Base-by-base conservation (phyloP, 2,888 invertebrate species). In the Oeneis ivallda region DNA sequence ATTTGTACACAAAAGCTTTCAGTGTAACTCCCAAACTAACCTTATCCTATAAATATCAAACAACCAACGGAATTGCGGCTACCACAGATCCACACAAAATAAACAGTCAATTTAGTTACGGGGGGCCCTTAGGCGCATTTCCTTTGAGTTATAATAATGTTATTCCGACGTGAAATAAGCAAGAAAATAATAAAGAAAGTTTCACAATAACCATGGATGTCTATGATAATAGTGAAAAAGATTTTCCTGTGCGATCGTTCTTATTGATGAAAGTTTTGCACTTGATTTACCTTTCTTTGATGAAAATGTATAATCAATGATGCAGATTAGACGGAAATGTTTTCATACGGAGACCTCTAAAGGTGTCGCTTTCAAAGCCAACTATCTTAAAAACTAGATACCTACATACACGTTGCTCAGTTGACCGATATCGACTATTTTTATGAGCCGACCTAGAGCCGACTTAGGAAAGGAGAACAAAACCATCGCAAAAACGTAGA, bases 111-210 rank as follows among this genome's bases (percentile, higher is more conserved):
- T 19, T 56, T 39, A 19, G 56, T 56, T 56, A 56, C 39, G 39
- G 17, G 10, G 10, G 11, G 56, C 56, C 56, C 56, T 41, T 19
- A 56, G 56, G 56, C 56, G 56, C 19, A 39, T 39, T 41, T 39
- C 39, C 56, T 56, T 56, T 56, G 56, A 56, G 56, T 41, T 56
- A 39, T 41, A 17, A 56, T 56, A 56, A 56, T 39, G 56, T 56
- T 56, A 56, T 56, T 56, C 56, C 19, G 41, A 56, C 56, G 56
- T 41, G 56, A 56, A 56, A 56, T 41, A 56, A 41, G 56, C 37
- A 56, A 41, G 56, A 56, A 56, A 39, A 56, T 56, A 39, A 56
- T 41, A 56, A 41, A 41, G 13, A 56, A 41, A 41, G 56, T 41
- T 41, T 26, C 41, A 19, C 19, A 39, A 39, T 41, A 19, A 17